Conservation (phyloP, 1,140 invertebrate species). For the Eufriesea mexicana region DNA sequence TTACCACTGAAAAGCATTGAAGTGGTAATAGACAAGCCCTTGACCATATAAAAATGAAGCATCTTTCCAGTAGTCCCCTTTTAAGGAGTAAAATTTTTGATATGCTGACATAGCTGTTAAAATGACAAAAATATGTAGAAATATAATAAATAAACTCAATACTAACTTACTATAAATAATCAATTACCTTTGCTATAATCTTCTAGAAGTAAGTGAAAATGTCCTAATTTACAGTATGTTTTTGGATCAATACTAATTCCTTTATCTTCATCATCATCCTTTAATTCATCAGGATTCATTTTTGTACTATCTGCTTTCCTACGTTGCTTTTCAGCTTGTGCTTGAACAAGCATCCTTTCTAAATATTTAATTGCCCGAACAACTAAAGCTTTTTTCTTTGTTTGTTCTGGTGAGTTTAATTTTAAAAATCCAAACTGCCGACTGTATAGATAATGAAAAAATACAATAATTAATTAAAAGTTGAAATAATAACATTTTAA, state of each 20-base stretch:
- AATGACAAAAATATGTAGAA: conserved; percentile 40
- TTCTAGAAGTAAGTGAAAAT: conserved; percentile 95
- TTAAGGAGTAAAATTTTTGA: conserved; percentile 93
- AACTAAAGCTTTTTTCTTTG: conserved; percentile 89
- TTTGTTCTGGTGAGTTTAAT: conserved; percentile 88
- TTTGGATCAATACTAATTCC: conserved; percentile 93
- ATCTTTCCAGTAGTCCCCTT: conserved; percentile 94
- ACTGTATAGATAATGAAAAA: conserved; percentile 82
- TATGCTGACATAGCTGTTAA: conserved; percentile 95
- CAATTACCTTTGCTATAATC: conserved; percentile 93
- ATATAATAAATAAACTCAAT: background rate
- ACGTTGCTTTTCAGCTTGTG: conserved; percentile 84
- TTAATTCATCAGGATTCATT: conserved; percentile 79
- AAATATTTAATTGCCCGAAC: conserved; percentile 92
- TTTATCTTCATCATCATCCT: conserved; percentile 83
- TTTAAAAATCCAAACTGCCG: conserved; percentile 94
- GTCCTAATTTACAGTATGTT: conserved; percentile 96
- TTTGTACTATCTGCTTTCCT: conserved; percentile 80
- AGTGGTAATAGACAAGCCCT: conserved; percentile 97
- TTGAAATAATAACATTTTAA: background rate
- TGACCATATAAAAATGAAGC: conserved; percentile 95
- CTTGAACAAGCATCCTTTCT: conserved; percentile 91
- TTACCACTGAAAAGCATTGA: conserved; percentile 97
- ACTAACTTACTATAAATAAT: background rate
- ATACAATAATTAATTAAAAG: background rate